These are phyloP conservation scores for Mormyrops boulengeri DNA, from an alignment of 2,797 vertebrate genomes.

Conservation along the genomic window DNA sequence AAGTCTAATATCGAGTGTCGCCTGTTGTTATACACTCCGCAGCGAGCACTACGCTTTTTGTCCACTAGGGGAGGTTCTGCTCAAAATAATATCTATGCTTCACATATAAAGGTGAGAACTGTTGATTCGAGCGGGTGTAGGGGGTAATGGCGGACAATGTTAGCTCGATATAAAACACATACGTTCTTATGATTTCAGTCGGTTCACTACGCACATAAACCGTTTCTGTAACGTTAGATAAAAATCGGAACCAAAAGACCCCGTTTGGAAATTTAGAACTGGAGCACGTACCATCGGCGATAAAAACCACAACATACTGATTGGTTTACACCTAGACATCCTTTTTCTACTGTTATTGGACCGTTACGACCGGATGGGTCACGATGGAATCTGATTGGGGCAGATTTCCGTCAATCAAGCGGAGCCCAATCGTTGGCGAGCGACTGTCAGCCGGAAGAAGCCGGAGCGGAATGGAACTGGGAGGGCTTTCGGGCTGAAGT, in stretches of 20 bases:
- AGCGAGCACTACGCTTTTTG: neutral
- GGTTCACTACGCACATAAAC: neutral
- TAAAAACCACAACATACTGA: neutral
- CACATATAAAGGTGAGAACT: neutral
- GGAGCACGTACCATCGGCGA: neutral
- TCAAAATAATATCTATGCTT: neutral
- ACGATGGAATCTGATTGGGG: neutral
- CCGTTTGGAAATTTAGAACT: neutral
- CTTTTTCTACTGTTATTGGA: neutral
- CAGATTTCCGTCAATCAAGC: neutral
- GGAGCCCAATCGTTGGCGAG: neutral
- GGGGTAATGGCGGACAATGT: neutral
- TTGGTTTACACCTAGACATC: neutral
- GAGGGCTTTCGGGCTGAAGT: slow-evolving; percentile 10
- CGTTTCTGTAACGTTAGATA: neutral
- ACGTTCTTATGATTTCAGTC: neutral
- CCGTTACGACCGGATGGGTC: neutral
- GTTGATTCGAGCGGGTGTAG: neutral
- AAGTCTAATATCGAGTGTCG: neutral
- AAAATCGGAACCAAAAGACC: neutral
- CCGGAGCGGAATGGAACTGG: neutral
- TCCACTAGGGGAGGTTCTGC: slow-evolving; percentile 6
- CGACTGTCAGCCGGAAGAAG: neutral
- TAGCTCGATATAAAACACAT: neutral
- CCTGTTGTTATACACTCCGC: neutral